Conservation (phyloP, 2,888 invertebrate genomes). For the Plebejus melissa region DNA sequence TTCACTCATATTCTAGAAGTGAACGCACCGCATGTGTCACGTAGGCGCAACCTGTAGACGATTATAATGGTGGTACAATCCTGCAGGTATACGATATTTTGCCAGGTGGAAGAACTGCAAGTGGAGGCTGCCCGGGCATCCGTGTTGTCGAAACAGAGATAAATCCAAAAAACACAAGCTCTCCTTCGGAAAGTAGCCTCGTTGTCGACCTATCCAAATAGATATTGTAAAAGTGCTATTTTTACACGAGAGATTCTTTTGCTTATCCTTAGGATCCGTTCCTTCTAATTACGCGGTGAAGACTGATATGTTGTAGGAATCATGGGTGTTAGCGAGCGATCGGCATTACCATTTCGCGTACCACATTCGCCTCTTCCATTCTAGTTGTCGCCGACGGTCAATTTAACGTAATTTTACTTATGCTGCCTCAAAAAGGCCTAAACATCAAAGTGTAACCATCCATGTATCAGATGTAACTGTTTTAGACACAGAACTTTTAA, state of each 20-base stretch:
- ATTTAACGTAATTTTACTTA: neutral
- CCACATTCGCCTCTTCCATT: slow-evolving; percentile 63
- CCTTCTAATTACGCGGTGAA: slow-evolving; percentile 73
- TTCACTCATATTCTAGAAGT: slow-evolving; percentile 35
- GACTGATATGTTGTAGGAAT: slow-evolving; percentile 74
- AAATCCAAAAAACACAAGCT: slow-evolving; percentile 70
- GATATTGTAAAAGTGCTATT: slow-evolving; percentile 72
- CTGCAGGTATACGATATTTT: slow-evolving; percentile 89
- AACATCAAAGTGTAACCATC: neutral
- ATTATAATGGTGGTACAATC: slow-evolving; percentile 78
- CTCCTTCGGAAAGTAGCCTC: slow-evolving; percentile 74
- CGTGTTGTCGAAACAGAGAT: slow-evolving; percentile 82
- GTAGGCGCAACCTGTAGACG: slow-evolving; percentile 72
- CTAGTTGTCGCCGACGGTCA: slow-evolving; percentile 17
- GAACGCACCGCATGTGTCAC: slow-evolving; percentile 57
- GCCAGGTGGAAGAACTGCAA: slow-evolving; percentile 91
- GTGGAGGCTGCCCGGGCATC: slow-evolving; percentile 85
- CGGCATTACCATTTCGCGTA: slow-evolving; percentile 52
- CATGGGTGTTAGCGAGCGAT: slow-evolving; percentile 63
- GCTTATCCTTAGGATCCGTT: slow-evolving; percentile 63
- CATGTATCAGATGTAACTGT: neutral
- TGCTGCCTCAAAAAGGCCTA: neutral
- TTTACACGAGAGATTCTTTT: slow-evolving; percentile 67
- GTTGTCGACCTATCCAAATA: slow-evolving; percentile 62
- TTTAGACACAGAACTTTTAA: neutral